Evolutionary conservation across 1,140 invertebrate species (phyloP).

Genomic region (Archivesica marissinica): DNA sequence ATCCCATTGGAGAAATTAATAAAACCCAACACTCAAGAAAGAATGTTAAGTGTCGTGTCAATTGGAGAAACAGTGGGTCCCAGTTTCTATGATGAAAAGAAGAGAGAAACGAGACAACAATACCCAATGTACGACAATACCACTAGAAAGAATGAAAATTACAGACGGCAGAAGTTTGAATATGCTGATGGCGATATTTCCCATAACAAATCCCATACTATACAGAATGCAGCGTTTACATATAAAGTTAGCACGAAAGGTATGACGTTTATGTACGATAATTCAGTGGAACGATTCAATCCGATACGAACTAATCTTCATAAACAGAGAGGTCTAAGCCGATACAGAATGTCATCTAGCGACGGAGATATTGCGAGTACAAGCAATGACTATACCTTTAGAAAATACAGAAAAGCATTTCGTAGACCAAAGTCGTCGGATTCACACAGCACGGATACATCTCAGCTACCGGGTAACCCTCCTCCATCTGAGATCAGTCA

Average conservation of each 20-base stretch:
- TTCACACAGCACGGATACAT: background rate
- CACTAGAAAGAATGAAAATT: conserved; percentile 4
- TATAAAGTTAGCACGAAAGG: conserved; percentile 33
- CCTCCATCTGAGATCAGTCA: conserved; percentile 52
- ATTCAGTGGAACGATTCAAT: background rate
- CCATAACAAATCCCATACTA: background rate
- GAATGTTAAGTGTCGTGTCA: conserved; percentile 45
- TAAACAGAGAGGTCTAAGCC: conserved; percentile 21
- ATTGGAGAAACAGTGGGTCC: conserved; percentile 38
- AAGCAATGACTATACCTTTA: conserved; percentile 34
- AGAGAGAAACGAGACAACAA: conserved; percentile 16
- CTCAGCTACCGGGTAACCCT: conserved; percentile 39
- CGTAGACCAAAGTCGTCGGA: conserved; percentile 23
- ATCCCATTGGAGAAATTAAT: background rate
- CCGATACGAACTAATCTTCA: conserved; percentile 43
- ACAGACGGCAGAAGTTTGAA: conserved; percentile 20
- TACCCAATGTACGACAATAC: conserved; percentile 49
- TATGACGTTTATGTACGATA: background rate
- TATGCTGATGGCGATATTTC: background rate
- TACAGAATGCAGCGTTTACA: conserved; percentile 20
- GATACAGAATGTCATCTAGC: background rate
- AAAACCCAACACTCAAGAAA: background rate
- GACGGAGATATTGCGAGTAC: background rate
- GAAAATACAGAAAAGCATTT: conserved; percentile 14
- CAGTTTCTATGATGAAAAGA: conserved; percentile 2